phyloP scores from a whole-genome alignment of 2,113 vertebrate species.

The Setophaga kirtlandii region DNA sequence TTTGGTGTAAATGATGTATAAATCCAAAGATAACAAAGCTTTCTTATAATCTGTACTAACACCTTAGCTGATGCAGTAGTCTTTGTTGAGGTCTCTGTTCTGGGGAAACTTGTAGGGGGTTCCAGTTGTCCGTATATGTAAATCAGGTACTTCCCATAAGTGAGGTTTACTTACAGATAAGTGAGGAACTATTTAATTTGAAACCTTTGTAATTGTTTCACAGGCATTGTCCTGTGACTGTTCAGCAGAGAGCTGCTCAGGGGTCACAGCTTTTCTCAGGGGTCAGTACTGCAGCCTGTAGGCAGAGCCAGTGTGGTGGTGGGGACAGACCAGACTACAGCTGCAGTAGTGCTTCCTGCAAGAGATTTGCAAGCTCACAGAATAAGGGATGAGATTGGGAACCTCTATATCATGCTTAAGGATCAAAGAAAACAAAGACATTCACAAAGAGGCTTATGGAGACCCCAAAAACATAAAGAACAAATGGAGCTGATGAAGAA shows the following conservation, averaged over 20 bases:
- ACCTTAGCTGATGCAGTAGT: not conserved
- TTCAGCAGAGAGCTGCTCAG: not conserved
- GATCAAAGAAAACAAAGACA: not conserved
- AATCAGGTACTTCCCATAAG: not conserved
- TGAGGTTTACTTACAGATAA: not conserved
- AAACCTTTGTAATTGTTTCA: not conserved
- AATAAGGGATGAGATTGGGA: not conserved
- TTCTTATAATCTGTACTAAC: not conserved
- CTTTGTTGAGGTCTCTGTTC: not conserved
- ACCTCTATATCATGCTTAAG: not conserved
- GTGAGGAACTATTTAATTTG: not conserved
- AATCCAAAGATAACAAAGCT: not conserved
- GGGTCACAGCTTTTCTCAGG: not conserved
- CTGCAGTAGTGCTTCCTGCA: not conserved
- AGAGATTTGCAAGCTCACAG: not conserved
- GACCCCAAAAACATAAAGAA: not conserved
- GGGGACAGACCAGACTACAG: not conserved
- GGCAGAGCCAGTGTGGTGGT: not conserved
- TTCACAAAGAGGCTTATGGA: not conserved
- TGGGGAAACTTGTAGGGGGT: not conserved
- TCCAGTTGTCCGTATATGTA: no score
- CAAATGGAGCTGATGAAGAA: not conserved
- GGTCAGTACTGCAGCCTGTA: not conserved
- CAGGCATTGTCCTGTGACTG: not conserved
- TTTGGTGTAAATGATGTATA: not conserved